Conservation (phyloP, 2,888 invertebrate species). For the Chymomyza amoena region DNA sequence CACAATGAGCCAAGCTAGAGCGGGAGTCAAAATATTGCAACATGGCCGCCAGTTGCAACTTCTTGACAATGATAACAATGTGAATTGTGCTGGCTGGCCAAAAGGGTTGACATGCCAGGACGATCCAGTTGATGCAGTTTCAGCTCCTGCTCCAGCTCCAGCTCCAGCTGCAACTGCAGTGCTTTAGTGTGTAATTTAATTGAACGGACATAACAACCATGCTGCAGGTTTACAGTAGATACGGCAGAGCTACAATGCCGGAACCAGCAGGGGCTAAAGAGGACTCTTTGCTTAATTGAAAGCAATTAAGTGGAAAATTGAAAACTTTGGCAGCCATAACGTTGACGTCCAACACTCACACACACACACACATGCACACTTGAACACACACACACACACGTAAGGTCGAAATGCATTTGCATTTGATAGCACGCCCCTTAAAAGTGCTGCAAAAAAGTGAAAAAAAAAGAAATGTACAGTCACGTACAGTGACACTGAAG, state of each 20-base stretch:
- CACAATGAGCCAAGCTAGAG: neutral
- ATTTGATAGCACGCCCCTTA: constrained; percentile 61
- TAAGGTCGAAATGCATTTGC: constrained; percentile 51
- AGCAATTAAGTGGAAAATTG: constrained; percentile 72
- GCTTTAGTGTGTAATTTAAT: constrained; percentile 71
- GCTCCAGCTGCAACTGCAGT: constrained; percentile 28
- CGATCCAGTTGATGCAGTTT: neutral
- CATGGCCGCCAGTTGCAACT: constrained; percentile 47
- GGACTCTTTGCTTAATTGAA: constrained; percentile 72
- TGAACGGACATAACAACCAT: constrained; percentile 68
- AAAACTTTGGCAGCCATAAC: constrained; percentile 72
- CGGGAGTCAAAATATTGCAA: constrained; percentile 44
- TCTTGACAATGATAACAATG: constrained; percentile 72
- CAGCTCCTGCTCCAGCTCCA: constrained; percentile 27
- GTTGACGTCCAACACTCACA: constrained; percentile 63
- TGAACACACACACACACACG: constrained; percentile 17
- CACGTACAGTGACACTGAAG: constrained; percentile 44
- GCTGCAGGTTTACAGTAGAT: constrained; percentile 17
- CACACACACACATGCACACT: constrained; percentile 21
- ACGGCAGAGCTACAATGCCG: neutral
- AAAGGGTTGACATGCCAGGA: constrained; percentile 35
- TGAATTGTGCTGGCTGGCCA: constrained; percentile 26
- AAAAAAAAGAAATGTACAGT: constrained; percentile 43
- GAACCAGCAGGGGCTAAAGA: constrained; percentile 54
- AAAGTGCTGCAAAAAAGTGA: constrained; percentile 50